Evolutionary conservation across 2,797 vertebrate species (phyloP), one percentile per base, ranked within the genome.

Genomic region (Bovichtus diacanthus): DNA sequence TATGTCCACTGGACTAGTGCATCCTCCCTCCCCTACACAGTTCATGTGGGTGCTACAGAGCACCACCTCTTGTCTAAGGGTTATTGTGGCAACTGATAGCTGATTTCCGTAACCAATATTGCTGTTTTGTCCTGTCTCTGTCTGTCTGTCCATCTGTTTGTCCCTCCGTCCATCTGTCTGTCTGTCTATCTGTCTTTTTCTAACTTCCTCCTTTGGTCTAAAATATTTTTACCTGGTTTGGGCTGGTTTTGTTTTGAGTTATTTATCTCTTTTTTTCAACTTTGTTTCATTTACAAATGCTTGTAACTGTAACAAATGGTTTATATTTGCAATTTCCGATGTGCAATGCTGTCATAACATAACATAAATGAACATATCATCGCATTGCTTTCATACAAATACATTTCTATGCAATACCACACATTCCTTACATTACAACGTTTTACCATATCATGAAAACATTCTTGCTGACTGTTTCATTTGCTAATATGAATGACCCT

Each of bases 101-200:
- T 93, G 88, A 92, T 92, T 92, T 85, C 93, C 93, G 93, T 95
- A 95, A 95, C 93, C 88, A 93, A 93, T 92, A 94, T 90, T 95
- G 93, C 93, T 95, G 92, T 95, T 95, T 92, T 95, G 93, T 95
- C 89, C 89, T 94, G 90, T 94, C 93, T 93, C 92, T 94, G 88
- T 95, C 88, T 94, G 87, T 93, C 79, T 83, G 71, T 92, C 80
- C 83, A 80, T 90, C 74, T 87, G 80, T 92, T 71, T 78, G 74
- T 89, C 80, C 80, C 23, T 89, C 76, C 70, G 68, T 87, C 78
- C 82, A 80, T 90, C 76, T 72, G 72, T 91, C 84, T 81, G 76
- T 87, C 73, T 69, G 58, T 72, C 61, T 61, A 31, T 91, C 82
- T 65, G 70, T 84, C 72, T 62, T 75, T 72, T 62, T 89, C 82